Evolutionary conservation across 1,140 invertebrate species (phyloP).

Genomic region (Platyscapa corneri): DNA sequence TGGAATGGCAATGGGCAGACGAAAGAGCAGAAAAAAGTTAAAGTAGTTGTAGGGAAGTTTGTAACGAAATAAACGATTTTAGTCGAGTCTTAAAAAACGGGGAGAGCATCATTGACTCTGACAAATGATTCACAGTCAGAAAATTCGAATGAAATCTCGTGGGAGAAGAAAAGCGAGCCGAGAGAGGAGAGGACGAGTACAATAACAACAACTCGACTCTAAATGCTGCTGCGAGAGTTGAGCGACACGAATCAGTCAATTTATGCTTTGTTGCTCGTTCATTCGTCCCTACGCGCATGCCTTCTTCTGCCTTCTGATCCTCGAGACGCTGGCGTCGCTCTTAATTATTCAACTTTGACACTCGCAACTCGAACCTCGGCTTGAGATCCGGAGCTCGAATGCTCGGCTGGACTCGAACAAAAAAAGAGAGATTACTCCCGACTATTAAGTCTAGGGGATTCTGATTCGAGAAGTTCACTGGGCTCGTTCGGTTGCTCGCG

Average conservation of each 20-base stretch:
- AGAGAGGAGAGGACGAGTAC: not conserved
- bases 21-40: not conserved
- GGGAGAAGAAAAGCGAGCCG: too few relatives aligned
- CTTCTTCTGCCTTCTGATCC: not conserved
- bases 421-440: too few relatives aligned
- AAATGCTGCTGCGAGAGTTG: not conserved
- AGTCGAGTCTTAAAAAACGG: too few relatives aligned
- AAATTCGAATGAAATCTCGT: not conserved
- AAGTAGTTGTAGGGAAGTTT: constrained; percentile 1
- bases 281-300: too few relatives aligned
- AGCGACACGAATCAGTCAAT: too few relatives aligned
- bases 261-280: not conserved
- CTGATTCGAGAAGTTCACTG: not conserved
- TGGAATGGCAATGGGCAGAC: not conserved
- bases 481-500: too few relatives aligned
- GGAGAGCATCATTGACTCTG: too few relatives aligned
- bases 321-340: not conserved
- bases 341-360: constrained; percentile 42
- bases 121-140: not conserved
- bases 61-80: not conserved
- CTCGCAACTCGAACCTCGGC: not conserved
- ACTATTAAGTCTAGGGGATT: too few relatives aligned
- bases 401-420: too few relatives aligned
- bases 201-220: not conserved
- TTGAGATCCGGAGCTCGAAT: not conserved